Base-by-base conservation (phyloP, 2,797 vertebrate genomes). In the Tamandua tetradactyla region DNA sequence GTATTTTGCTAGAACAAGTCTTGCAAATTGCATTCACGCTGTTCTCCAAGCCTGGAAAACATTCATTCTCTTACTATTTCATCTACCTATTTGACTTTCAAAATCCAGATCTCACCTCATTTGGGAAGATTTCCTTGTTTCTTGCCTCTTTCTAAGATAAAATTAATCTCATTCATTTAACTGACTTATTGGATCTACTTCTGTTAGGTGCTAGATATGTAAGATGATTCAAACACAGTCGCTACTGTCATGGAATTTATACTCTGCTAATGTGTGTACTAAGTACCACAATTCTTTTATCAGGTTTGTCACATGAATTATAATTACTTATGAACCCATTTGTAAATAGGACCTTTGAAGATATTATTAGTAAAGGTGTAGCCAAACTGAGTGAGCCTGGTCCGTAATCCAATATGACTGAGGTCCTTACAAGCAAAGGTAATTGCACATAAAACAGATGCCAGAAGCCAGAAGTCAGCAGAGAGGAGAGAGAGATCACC, bases 131-230 rank as follows among this genome's bases (percentile, higher is more conserved):
- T 74, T 87, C 23, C 71, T 85, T 91, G 27, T 49, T 89, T 84
- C 61, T 83, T 49, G n/a, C 57, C 52, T 90, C 80, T 89, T 89
- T 89, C 69, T 74, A 69, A 89, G 32, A 59, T 47, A 94, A 40
- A 76, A 86, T 72, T 94, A 69, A 89, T 61, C 40, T 92, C 32
- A 61, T 35, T 95, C 76, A 88, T 49, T 93, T 89, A 78, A 74
- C 61, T 82, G 47, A 84, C 25, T 69, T 90, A 78, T 20, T 87
- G 44, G 93, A 42, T 32, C 27, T 78, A 82, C 3, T 23, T 80
- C 66, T 93, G 40, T 62, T 74, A 86, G 61, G 37, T 89, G 22
- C 32, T 74, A 27, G 40, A 27, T 47, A 83, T 27, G 80, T 0
- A 94, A 52, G 25, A 68, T 66, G 23, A 87, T n/a, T 61, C 35